Evolutionary conservation across 2,797 vertebrate species (phyloP).

Genomic region (Potorous gilbertii): DNA sequence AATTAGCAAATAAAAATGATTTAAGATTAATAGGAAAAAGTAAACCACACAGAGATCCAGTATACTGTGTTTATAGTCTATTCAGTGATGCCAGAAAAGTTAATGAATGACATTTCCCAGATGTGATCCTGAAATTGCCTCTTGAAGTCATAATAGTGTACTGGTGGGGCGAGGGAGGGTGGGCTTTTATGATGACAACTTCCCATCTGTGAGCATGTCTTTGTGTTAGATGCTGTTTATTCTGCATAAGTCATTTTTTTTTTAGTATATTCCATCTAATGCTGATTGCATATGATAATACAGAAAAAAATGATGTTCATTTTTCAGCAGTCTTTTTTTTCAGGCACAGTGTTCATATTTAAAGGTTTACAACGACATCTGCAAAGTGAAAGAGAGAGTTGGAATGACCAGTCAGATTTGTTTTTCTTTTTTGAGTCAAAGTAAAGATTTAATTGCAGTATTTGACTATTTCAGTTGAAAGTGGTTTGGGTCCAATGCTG

Average conservation of each 20-base stretch:
- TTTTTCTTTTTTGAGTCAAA: background rate
- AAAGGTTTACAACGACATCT: background rate
- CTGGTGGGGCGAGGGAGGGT: background rate
- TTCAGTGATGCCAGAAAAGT: background rate
- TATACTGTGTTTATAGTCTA: background rate
- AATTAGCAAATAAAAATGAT: background rate
- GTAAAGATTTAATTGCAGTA: background rate
- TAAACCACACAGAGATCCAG: background rate
- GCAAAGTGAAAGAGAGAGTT: background rate
- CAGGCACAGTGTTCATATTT: background rate
- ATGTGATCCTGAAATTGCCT: constrained; percentile 17
- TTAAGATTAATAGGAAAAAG: background rate
- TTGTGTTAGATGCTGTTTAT: background rate
- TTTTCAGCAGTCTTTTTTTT: background rate
- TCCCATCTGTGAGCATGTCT: constrained; percentile 6
- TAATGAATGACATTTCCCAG: constrained; percentile 19
- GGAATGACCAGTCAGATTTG: background rate
- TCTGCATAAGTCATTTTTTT: background rate
- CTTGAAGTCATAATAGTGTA: background rate
- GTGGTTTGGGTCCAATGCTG: background rate
- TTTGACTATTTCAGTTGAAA: background rate
- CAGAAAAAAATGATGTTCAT: background rate
- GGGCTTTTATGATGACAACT: background rate
- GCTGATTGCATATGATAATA: background rate
- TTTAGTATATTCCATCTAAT: background rate